These are phyloP conservation scores for Clitarchus hookeri DNA, from an alignment of 2,888 invertebrate species.

Conservation along the genomic window DNA sequence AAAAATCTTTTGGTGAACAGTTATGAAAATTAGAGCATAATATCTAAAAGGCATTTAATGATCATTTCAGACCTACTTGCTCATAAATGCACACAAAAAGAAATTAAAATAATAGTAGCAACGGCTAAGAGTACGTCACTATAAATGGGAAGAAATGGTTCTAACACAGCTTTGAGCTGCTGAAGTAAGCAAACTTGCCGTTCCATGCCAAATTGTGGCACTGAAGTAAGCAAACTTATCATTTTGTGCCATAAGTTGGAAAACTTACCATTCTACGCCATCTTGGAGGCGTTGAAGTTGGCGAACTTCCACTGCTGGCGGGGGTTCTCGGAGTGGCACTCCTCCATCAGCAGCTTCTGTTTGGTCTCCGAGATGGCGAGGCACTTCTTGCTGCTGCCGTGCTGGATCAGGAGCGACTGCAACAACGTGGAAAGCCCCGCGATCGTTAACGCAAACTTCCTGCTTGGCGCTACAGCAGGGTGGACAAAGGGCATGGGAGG, in stretches of 20 bases:
- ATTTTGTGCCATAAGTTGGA: neutral
- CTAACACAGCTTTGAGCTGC: neutral
- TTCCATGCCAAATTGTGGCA: neutral
- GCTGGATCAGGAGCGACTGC: slow-evolving; percentile 73
- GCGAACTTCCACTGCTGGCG: slow-evolving; percentile 84
- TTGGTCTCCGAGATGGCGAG: slow-evolving; percentile 81
- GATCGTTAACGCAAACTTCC: too few relatives aligned
- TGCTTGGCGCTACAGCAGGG: too few relatives aligned
- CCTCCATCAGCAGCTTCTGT: slow-evolving; percentile 82
- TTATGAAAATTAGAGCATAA: too few relatives aligned
- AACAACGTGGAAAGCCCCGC: slow-evolving; percentile 42
- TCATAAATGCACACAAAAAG: too few relatives aligned
- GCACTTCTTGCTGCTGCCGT: slow-evolving; percentile 93
- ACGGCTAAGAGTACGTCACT: neutral
- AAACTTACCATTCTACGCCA: slow-evolving; percentile 48
- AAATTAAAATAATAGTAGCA: too few relatives aligned
- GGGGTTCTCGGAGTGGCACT: slow-evolving; percentile 67
- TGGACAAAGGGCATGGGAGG: too few relatives aligned
- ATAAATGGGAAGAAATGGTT: neutral
- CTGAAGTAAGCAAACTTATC: neutral
- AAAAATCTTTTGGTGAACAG: too few relatives aligned
- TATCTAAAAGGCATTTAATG: too few relatives aligned
- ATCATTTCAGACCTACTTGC: too few relatives aligned
- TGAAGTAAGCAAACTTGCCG: neutral
- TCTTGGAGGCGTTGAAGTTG: slow-evolving; percentile 73